Conservation (phyloP, 2,888 invertebrate genomes). For the Agrotis segetum region DNA sequence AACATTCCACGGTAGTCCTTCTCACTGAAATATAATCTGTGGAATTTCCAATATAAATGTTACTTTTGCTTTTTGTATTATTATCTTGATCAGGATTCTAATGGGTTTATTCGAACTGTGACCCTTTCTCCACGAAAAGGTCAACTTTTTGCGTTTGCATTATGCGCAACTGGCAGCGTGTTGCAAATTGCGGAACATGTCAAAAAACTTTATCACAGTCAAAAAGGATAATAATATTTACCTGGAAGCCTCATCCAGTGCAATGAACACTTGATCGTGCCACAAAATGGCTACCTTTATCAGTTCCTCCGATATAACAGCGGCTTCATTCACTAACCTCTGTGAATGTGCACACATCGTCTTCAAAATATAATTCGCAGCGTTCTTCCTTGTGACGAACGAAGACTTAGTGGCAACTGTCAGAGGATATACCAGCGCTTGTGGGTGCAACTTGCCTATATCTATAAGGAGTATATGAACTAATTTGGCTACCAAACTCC, state of each 20-base stretch:
- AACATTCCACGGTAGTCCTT: slow-evolving; percentile 99
- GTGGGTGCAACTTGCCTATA: slow-evolving; percentile 99
- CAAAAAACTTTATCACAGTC: background rate
- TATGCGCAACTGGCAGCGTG: no score
- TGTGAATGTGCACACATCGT: slow-evolving; percentile 98
- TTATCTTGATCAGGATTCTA: no score
- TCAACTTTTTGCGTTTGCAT: no score
- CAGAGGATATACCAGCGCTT: slow-evolving; percentile 98
- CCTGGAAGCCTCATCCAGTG: slow-evolving; percentile 97
- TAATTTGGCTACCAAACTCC: slow-evolving; percentile 96
- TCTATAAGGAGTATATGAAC: slow-evolving; percentile 98
- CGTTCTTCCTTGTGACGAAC: slow-evolving; percentile 95
- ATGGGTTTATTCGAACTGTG: no score
- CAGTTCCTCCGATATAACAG: slow-evolving; percentile 98
- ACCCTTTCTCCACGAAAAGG: no score
- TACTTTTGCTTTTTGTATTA: background rate
- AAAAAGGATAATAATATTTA: slow-evolving; percentile 21
- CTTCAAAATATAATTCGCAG: slow-evolving; percentile 98
- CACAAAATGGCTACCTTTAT: slow-evolving; percentile 99
- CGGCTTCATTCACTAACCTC: slow-evolving; percentile 97
- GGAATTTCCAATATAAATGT: background rate
- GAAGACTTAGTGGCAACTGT: slow-evolving; percentile 99
- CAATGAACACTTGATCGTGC: slow-evolving; percentile 97
- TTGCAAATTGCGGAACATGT: no score
- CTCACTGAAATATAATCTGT: slow-evolving; percentile 98